Evolutionary conservation across 2,113 vertebrate genomes (phyloP), one percentile per base, ranked within the genome.

Genomic region (Anas platyrhynchos): DNA sequence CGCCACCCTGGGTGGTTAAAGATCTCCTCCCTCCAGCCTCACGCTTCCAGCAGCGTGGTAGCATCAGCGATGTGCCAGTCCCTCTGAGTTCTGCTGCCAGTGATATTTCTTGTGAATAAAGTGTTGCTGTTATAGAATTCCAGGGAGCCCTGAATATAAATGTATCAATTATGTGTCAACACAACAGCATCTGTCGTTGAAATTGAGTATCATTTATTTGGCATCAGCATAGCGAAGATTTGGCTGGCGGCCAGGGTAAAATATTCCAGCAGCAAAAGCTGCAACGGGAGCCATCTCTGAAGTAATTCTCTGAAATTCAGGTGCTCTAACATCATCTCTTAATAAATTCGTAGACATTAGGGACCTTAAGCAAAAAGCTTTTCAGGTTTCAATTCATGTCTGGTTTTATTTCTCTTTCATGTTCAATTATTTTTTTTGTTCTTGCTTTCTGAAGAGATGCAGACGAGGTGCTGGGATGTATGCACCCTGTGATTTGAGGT

Each of bases 161-260:
- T 15, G 14, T 95, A 96, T 96, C 88, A 93, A 91, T 96, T 96
- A 86, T 82, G 55, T 96, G 91, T 94, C 96, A 92, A 82, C 92
- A 84, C 91, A 92, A 83, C 86, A 93, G 92, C 93, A 92, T 95
- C 96, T 96, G 93, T 84, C 44, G 0, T 95, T 86, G 80, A 92
- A 94, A 96, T 88, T 92, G 58, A 72, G 58, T 90, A 86, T 95
- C 58, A 20, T 93, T 97, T 93, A 76, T 94, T 95, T 97, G 96
- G 95, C 93, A 94, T 96, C 89, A 92, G 87, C 55, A 13, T 87
- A 83, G 93, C 71, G 44, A 84, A 91, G 87, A 50, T 91, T 85
- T 96, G 93, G 91, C 83, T 93, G 88, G 41, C 88, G 86, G 94
- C 96, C 96, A 95, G 48, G 73, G 62, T 82, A 44, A 96, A 93